Percentiles rank a stretch among this genome's conserved stretches.
These are phyloP conservation scores for Eulemur coronatus DNA, from an alignment of 2,797 vertebrate genomes.

Conservation along the genomic window DNA sequence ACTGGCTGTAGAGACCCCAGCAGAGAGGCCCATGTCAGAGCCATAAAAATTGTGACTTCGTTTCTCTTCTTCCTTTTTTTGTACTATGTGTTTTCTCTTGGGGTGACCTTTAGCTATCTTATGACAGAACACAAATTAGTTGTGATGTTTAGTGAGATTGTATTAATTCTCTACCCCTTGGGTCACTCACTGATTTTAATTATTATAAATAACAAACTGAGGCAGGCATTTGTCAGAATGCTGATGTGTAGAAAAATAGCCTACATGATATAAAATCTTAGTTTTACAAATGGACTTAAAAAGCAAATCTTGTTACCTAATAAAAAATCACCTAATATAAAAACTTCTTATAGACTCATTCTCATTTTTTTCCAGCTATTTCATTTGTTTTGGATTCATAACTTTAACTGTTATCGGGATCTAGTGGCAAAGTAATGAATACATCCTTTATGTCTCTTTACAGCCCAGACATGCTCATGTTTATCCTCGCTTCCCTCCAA, in stretches of 20 bases:
- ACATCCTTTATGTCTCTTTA: not conserved
- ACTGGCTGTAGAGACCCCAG: not conserved
- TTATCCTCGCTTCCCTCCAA: not conserved
- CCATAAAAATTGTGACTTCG: not conserved
- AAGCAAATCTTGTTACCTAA: not conserved
- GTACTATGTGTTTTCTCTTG: not conserved
- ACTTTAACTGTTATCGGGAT: not conserved
- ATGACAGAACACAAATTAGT: not conserved
- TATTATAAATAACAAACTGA: not conserved
- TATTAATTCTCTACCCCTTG: not conserved
- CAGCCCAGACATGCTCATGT: not conserved
- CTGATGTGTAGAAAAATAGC: not conserved
- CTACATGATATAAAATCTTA: not conserved
- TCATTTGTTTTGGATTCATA: not conserved
- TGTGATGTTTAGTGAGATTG: not conserved
- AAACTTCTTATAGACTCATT: not conserved
- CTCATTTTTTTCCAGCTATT: not conserved
- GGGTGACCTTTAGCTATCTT: not conserved
- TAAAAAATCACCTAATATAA: not conserved
- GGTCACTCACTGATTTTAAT: slow-evolving; percentile 38
- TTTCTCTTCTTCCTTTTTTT: slow-evolving; percentile 9
- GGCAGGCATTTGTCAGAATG: not conserved
- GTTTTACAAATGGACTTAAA: not conserved
- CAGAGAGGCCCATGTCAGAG: not conserved
- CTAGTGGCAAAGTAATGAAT: not conserved